A percentile compares a stretch with the other conserved stretches of the same genome.
These are phyloP conservation scores for Protophormia terraenovae DNA, from an alignment of 2,888 invertebrate species.

Conservation along the genomic window DNA sequence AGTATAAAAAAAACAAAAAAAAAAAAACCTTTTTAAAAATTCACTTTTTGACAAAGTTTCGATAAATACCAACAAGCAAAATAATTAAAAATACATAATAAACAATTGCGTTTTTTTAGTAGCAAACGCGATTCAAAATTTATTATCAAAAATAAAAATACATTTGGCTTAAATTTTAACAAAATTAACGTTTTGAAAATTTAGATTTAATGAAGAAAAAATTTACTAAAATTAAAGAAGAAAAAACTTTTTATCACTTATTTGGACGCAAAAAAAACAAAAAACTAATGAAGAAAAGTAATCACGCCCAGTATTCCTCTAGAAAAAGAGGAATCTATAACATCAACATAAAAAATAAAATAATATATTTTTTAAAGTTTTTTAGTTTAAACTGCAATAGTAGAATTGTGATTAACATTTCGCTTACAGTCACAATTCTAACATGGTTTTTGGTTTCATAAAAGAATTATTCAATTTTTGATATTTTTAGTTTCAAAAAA, in stretches of 20 bases:
- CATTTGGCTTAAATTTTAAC: slow-evolving; percentile 67
- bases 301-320: slow-evolving; percentile 9
- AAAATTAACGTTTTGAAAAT: slow-evolving; percentile 65
- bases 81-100: slow-evolving; percentile 63
- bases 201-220: slow-evolving; percentile 58
- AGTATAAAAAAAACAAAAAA: slow-evolving; percentile 44
- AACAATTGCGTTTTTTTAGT: slow-evolving; percentile 80
- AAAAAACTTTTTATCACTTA: slow-evolving; percentile 78
- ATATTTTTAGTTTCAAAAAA: slow-evolving; percentile 65
- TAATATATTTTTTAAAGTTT: slow-evolving; percentile 36
- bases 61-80: slow-evolving; percentile 69
- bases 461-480: slow-evolving; percentile 68
- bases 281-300: slow-evolving; percentile 38
- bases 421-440: slow-evolving; percentile 48
- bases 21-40: slow-evolving; percentile 55
- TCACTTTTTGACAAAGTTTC: slow-evolving; percentile 65
- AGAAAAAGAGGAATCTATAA: slow-evolving; percentile 6
- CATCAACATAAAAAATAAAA: slow-evolving; percentile 49
- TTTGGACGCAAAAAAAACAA: slow-evolving; percentile 72
- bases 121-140: slow-evolving; percentile 77
- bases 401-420: slow-evolving; percentile 69
- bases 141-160: background rate
- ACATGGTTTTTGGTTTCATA: slow-evolving; percentile 70
- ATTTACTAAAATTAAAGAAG: slow-evolving; percentile 42
- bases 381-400: slow-evolving; percentile 75